Conservation (phyloP, 2,113 vertebrate species). For the Typhlomys cinereus region DNA sequence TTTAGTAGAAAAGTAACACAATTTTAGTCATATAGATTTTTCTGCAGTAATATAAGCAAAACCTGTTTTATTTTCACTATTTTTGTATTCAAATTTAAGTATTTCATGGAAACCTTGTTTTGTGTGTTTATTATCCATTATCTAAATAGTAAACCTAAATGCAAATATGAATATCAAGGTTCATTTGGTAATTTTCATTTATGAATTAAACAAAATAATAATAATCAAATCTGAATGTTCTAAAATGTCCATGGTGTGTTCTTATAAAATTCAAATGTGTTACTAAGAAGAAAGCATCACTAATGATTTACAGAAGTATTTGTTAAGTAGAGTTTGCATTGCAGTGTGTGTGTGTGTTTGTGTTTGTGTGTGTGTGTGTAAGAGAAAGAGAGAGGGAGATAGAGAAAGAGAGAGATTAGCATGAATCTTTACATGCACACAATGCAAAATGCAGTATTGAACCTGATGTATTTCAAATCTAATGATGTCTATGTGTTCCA, state of each 20-base stretch:
- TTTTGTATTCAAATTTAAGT: background rate
- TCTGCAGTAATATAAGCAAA: background rate
- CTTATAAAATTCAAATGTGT: background rate
- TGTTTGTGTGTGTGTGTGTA: too few relatives aligned
- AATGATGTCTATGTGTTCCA: background rate
- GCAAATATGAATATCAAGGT: background rate
- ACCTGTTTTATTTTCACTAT: background rate
- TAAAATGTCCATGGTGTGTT: background rate
- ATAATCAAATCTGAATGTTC: background rate
- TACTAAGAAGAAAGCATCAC: background rate
- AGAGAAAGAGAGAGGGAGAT: too few relatives aligned
- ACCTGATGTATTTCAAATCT: background rate
- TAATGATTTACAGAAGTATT: background rate
- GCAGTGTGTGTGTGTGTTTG: background rate
- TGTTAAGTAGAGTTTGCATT: background rate
- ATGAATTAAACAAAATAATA: constrained; percentile 37
- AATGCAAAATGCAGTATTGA: background rate
- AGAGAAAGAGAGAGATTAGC: too few relatives aligned
- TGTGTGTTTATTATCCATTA: background rate
- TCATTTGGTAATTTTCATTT: constrained; percentile 40
- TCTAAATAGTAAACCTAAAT: background rate
- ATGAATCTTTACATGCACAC: background rate
- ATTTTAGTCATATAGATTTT: background rate
- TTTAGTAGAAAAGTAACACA: background rate
- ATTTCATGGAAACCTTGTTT: background rate